Conservation (phyloP, 1,140 invertebrate genomes). For the Cydia fagiglandana region DNA sequence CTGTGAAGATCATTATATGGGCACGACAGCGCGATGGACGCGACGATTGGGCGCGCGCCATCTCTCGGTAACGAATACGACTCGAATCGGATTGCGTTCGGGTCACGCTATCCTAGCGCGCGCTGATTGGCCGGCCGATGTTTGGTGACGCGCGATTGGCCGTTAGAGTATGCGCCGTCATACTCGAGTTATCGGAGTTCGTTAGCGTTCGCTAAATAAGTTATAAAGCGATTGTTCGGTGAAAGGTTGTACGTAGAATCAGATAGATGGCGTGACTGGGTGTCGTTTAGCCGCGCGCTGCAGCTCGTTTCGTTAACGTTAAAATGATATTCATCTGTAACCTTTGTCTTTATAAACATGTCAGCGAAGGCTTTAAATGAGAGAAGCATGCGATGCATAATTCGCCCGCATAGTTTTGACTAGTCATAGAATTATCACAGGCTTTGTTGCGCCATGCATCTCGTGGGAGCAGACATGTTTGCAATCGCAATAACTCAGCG, state of each 20-base stretch:
- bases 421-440: constrained; percentile 33
- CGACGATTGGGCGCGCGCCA: constrained; percentile 74
- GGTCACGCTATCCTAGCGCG: constrained; percentile 77
- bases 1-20: constrained; percentile 79
- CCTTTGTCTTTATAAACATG: constrained; percentile 77
- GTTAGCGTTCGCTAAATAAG: constrained; percentile 75
- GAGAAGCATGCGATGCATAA: constrained; percentile 61
- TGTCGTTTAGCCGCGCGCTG: constrained; percentile 72
- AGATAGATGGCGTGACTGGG: constrained; percentile 78
- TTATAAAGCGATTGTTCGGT: constrained; percentile 75
- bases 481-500: constrained; percentile 19
- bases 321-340: constrained; percentile 72
- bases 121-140: constrained; percentile 39
- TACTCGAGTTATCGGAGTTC: constrained; percentile 71
- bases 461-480: constrained; percentile 28
- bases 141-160: constrained; percentile 58
- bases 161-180: constrained; percentile 58
- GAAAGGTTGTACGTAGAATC: constrained; percentile 71
- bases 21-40: constrained; percentile 78
- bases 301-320: constrained; percentile 68
- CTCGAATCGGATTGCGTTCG: constrained; percentile 75
- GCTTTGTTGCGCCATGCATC: constrained; percentile 31
- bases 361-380: constrained; percentile 63
- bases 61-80: constrained; percentile 76
- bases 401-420: constrained; percentile 66